Conservation (phyloP, 2,113 vertebrate genomes). For the Scolopax mira region DNA sequence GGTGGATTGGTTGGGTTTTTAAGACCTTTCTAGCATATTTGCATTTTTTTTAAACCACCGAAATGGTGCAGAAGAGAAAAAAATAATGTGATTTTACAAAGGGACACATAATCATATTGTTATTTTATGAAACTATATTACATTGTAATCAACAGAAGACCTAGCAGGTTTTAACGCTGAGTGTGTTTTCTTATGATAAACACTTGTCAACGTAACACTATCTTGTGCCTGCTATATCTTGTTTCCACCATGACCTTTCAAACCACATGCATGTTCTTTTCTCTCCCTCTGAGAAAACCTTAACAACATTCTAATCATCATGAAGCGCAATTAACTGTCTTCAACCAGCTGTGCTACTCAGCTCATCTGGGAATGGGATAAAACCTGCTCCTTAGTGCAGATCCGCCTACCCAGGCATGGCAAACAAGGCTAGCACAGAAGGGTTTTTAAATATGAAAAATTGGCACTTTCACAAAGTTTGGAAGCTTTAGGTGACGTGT, state of each 20-base stretch:
- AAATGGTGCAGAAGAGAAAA: not conserved
- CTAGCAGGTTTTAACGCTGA: not conserved
- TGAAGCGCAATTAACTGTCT: conserved; percentile 63
- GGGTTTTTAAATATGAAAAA: not conserved
- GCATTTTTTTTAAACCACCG: not conserved
- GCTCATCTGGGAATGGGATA: conserved; percentile 34
- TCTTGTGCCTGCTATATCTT: conserved; percentile 10
- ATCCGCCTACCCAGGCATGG: not conserved
- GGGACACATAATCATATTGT: not conserved
- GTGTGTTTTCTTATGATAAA: conserved; percentile 38
- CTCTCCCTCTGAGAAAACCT: conserved; percentile 41
- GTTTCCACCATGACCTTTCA: conserved; percentile 61
- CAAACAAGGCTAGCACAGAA: not conserved
- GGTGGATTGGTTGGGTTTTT: not conserved
- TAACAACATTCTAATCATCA: conserved; percentile 54
- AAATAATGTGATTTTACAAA: not conserved
- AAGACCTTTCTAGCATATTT: not conserved
- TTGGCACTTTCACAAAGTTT: not conserved
- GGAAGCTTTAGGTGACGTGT: not conserved
- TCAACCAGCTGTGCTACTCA: conserved; percentile 57
- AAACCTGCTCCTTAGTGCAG: not conserved
- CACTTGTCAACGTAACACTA: conserved; percentile 27
- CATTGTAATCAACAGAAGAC: not conserved
- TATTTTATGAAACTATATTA: not conserved
- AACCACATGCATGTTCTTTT: conserved; percentile 44